Conservation (phyloP, 2,797 vertebrate species). For the Sebastes taczanowskii region DNA sequence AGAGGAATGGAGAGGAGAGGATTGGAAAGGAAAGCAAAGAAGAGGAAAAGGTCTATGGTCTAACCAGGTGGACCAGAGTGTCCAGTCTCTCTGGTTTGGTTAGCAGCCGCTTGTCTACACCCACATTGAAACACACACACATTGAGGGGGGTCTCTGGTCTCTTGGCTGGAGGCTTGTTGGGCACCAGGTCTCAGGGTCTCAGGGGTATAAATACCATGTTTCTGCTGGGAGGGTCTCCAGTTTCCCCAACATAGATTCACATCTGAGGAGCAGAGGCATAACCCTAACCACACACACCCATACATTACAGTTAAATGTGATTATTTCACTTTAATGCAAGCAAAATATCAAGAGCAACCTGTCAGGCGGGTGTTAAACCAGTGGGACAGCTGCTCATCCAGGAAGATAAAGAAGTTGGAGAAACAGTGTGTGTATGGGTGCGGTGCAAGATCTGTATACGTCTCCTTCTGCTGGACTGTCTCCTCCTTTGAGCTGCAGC, state of each 20-base stretch:
- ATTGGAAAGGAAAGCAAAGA: neutral
- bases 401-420: neutral
- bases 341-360: neutral
- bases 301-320: neutral
- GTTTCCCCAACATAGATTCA: slow-evolving; percentile 55
- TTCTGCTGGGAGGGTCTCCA: slow-evolving; percentile 49
- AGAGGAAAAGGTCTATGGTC: neutral
- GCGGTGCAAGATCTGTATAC: slow-evolving; percentile 14
- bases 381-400: neutral
- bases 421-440: neutral
- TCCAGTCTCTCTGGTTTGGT: slow-evolving; percentile 47
- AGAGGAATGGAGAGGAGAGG: neutral
- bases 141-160: neutral
- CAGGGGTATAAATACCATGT: slow-evolving; percentile 56
- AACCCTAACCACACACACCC: neutral
- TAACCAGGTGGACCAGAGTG: slow-evolving; percentile 22
- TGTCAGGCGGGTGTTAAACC: slow-evolving; percentile 6
- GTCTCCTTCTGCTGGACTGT: slow-evolving; percentile 26
- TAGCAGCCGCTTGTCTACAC: slow-evolving; percentile 11
- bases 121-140: neutral
- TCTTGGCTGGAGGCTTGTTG: slow-evolving; percentile 15
- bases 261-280: slow-evolving; percentile 19
- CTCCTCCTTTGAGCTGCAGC: slow-evolving; percentile 51
- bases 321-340: neutral
- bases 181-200: slow-evolving; percentile 20